Conservation (phyloP, 2,113 vertebrate species). For the Rafetus swinhoei region DNA sequence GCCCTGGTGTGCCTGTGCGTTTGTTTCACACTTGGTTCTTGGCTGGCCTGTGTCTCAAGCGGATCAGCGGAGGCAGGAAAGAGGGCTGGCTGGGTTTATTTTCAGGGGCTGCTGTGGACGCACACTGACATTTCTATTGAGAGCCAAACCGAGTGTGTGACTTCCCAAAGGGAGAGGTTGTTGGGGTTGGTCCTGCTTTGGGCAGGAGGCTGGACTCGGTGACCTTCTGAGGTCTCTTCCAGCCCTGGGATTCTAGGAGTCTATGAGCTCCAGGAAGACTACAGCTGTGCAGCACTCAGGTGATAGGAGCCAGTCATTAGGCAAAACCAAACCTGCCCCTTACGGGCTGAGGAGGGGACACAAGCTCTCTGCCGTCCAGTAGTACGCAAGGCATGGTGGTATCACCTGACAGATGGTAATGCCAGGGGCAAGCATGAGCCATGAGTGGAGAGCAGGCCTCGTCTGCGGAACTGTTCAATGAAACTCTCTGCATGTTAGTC, state of each 20-base stretch:
- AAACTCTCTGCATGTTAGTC: neutral
- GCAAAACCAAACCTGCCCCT: neutral
- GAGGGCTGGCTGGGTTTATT: neutral
- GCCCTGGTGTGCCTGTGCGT: neutral
- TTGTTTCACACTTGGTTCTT: neutral
- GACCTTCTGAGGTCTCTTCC: too few species aligned
- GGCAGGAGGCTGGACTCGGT: too few species aligned
- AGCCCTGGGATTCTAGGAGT: too few species aligned
- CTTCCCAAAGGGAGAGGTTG: neutral
- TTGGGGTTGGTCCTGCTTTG: too few species aligned
- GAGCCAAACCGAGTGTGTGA: neutral
- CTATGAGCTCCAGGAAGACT: neutral
- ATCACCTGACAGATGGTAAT: neutral
- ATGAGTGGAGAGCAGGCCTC: neutral
- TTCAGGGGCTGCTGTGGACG: neutral
- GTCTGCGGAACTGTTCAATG: neutral
- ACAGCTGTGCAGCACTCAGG: too few species aligned
- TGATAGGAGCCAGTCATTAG: neutral
- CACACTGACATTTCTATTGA: neutral
- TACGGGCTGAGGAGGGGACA: neutral
- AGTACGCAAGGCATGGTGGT: neutral
- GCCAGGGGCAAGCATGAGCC: fast-evolving
- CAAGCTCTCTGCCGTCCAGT: neutral
- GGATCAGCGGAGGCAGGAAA: neutral
- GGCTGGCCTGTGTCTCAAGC: neutral